Base-by-base conservation (phyloP, 2,888 invertebrate species). In the Sphaerophoria rueppellii region DNA sequence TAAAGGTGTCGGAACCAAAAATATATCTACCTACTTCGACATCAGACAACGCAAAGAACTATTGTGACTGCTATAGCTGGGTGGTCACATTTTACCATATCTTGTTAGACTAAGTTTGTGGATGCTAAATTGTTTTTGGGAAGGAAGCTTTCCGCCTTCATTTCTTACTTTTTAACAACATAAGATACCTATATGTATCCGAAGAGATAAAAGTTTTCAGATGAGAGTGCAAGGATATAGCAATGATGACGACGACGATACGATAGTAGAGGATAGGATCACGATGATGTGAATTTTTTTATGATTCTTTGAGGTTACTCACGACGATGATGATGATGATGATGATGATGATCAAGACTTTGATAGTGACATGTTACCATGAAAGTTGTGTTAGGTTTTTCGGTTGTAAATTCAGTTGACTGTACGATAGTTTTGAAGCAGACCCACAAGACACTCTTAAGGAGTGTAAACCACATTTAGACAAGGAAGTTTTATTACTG, bases 321-420 rank as follows among this genome's bases (percentile, higher is more conserved):
- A 4, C 35, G 71, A 72, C 71, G 79, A 57, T 32, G 61, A 58
- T 58, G 71, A 37, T 65, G 81, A 65, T 76, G 43, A 35, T 24
- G 58, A 67, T 55, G 74, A 52, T 6, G 24, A 48, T 40, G 61
- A 32, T 12, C 7, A 12, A 24, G 80, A 48, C 35, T 7, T 12
- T 43, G 46, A 55, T 63, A 69, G 73, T 69, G 72, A 63, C 73
- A 78, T 70, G 77, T 57, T 73, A 57, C 73, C 78, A 61, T 63
- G 32, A 78, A 82, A 73, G 73, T 82, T 78, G 69, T 37, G 48
- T 65, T 61, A 32, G 57, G 55, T 14, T 6, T 32, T 11, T 34
- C 58, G 7, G 9, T 32, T 35, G 65, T 46, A 55, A 63, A 43
- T 37, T 61, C 34, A 54, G 67, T 57, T 60, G 43, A 46, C 72